Conservation (phyloP, 2,797 vertebrate species). For the Malacoctenus gilli region DNA sequence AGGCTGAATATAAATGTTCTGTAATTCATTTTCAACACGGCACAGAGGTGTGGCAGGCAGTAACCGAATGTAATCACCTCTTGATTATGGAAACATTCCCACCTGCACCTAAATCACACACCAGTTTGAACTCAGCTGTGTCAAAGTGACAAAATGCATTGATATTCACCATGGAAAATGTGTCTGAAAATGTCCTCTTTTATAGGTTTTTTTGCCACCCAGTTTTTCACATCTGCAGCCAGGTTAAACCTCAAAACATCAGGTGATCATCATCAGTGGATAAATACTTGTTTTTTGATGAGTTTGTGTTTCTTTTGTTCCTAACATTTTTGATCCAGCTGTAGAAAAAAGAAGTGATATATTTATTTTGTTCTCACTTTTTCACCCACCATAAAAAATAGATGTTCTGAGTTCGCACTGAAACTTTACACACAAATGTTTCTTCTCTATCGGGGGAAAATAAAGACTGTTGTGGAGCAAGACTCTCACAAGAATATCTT, state of each 20-base stretch:
- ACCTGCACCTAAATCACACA: slow-evolving; percentile 23
- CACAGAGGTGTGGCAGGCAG: slow-evolving; percentile 17
- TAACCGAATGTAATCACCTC: slow-evolving; percentile 26
- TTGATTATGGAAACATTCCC: slow-evolving; percentile 24
- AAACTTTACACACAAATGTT: slow-evolving; percentile 27
- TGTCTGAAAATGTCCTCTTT: neutral
- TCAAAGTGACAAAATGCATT: neutral
- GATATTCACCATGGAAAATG: neutral
- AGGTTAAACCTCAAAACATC: no score
- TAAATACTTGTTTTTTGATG: no score
- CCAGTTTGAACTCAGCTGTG: slow-evolving; percentile 3
- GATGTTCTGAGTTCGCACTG: slow-evolving; percentile 14
- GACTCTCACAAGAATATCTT: slow-evolving; percentile 45
- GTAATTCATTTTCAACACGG: slow-evolving; percentile 58
- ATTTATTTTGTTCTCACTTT: no score
- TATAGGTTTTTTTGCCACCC: neutral
- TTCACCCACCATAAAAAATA: no score
- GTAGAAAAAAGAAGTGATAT: no score
- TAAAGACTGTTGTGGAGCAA: slow-evolving; percentile 27
- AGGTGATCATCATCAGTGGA: no score
- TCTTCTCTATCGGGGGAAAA: slow-evolving; percentile 19
- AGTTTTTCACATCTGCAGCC: no score
- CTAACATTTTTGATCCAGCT: no score
- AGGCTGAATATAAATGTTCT: slow-evolving; percentile 40
- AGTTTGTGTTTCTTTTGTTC: neutral